Evolutionary conservation across 2,888 invertebrate species (phyloP).

Genomic region (Seira musarum): DNA sequence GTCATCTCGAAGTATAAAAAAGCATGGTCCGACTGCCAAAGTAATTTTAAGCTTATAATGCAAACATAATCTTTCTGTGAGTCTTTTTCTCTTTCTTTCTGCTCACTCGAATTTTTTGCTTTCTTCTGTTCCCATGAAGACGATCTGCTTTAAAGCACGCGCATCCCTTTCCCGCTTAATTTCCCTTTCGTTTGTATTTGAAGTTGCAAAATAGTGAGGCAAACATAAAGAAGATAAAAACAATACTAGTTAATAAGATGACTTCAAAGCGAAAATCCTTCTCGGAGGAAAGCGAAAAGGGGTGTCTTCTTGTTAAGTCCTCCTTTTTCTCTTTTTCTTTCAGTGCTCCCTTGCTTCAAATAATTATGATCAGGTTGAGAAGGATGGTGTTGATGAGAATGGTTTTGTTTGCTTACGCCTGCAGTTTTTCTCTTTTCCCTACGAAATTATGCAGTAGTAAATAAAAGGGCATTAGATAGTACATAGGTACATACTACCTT

Average conservation of each 20-base stretch:
- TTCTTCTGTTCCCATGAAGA: too few relatives aligned
- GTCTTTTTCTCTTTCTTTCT: slow-evolving; percentile 22
- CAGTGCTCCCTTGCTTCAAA: background rate
- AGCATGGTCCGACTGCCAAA: slow-evolving; percentile 53
- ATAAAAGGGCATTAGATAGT: background rate
- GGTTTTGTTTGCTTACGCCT: background rate
- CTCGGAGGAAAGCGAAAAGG: slow-evolving; percentile 26
- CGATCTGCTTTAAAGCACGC: slow-evolving; percentile 14
- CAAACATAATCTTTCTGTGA: slow-evolving; percentile 49
- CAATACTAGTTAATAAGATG: slow-evolving; percentile 61
- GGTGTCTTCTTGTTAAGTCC: slow-evolving; percentile 50
- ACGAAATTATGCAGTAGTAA: background rate
- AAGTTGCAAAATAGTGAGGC: background rate
- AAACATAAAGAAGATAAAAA: slow-evolving; percentile 49
- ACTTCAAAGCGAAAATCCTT: slow-evolving; percentile 52
- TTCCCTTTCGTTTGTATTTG: slow-evolving; percentile 3
- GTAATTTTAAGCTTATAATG: slow-evolving; percentile 57
- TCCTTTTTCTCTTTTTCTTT: slow-evolving; percentile 28
- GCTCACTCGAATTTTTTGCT: background rate
- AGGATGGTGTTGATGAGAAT: slow-evolving; percentile 23
- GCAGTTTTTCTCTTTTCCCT: background rate
- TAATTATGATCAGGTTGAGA: slow-evolving; percentile 33
- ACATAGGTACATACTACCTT: background rate
- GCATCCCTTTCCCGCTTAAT: slow-evolving; percentile 25
- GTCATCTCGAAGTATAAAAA: slow-evolving; percentile 32